Evolutionary conservation across 2,797 vertebrate species (phyloP), one percentile per base, ranked within the genome.

Genomic region (Botia almorhae): DNA sequence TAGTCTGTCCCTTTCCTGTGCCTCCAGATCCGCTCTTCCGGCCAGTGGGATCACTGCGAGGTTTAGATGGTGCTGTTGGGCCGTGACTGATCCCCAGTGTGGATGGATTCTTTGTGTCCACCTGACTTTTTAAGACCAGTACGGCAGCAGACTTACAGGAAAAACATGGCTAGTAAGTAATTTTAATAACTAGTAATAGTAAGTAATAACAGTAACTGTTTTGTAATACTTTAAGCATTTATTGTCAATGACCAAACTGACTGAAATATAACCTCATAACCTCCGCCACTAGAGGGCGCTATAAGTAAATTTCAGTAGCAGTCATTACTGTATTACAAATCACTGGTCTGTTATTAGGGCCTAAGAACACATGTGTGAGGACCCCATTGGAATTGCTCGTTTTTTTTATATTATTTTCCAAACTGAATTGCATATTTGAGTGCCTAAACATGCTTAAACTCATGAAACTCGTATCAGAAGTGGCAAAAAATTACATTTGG

Each of bases 101-200:
- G 4, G 82, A 85, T 63, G 93, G 94, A 33, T 94, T 91, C 33
- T 89, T 91, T 84, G 83, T 94, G 39, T 93, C 90, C 33, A 96
- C 95, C 2, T 92, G 94, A 85, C 83, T 92, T 84, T 93, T 95
- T 84, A 95, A 89, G 80, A 89, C 90, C 79, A 95, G 92, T 50
- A 93, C 90, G 0, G 92, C 89, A n/a, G 64, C 90, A 29, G 90
- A 89, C 97, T 99, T 82, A 14, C 11, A 64, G 10, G 51, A 78
- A 29, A 50, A 50, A 16, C 16, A 39, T 39, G 43, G 33, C 70
- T 46, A 60, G 17, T 61, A 12, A 50, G 39, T 39, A 69, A 46
- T 17, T 26, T 33, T 46, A 46, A 1, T 46, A 46, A 46, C 10
- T 46, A 46, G 8, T 8, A 43, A 43, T 7, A 36, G 33, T 39